Evolutionary conservation across 2,113 vertebrate species (phyloP).

Genomic region (Brachypteracias leptosomus): DNA sequence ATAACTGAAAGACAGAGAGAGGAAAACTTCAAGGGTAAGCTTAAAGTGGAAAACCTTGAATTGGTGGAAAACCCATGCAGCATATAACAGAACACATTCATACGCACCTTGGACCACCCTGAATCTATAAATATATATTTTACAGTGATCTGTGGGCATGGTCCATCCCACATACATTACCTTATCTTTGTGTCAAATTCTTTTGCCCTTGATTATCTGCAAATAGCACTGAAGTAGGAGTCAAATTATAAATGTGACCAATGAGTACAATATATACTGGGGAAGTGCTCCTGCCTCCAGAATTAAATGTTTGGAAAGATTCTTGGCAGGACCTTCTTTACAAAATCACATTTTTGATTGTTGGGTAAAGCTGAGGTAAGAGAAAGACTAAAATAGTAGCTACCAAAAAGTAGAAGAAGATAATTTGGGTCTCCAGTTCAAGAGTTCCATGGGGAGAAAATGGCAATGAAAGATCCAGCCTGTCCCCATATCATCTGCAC

Average conservation of each 20-base stretch:
- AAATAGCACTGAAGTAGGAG: neutral
- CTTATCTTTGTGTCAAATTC: neutral
- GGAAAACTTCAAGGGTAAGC: neutral
- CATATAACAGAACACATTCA: neutral
- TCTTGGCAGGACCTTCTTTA: neutral
- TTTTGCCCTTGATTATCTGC: neutral
- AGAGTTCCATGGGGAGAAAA: neutral
- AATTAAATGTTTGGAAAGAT: neutral
- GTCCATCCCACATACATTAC: neutral
- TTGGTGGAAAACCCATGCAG: neutral
- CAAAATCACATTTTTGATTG: neutral
- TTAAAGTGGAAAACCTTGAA: neutral
- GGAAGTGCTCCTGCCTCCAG: neutral
- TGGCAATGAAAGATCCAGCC: neutral
- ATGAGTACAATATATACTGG: neutral
- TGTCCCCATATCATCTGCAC: neutral
- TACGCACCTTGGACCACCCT: neutral
- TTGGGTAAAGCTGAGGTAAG: neutral
- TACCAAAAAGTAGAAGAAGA: neutral
- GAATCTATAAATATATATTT: neutral
- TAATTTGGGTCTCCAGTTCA: neutral
- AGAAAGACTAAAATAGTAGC: neutral
- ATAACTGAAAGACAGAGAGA: fast-evolving
- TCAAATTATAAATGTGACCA: neutral
- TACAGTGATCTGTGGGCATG: neutral